These are phyloP conservation scores for Carpatolechia fugitivella DNA, from an alignment of 2,888 invertebrate genomes.

Conservation along the genomic window DNA sequence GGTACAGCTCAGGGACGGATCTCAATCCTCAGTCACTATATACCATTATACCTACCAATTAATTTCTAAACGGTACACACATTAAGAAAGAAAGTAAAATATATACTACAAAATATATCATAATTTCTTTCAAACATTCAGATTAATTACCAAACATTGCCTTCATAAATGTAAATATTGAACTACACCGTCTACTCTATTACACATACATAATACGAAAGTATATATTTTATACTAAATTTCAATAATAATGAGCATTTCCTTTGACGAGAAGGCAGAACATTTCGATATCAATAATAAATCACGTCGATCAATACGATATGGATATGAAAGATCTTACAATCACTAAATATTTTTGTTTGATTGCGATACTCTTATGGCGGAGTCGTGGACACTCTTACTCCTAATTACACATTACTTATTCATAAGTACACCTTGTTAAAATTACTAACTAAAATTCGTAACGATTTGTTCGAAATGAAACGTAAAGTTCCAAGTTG, in stretches of 20 bases:
- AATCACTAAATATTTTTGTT: slow-evolving; percentile 26
- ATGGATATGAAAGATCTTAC: slow-evolving; percentile 17
- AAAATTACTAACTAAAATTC: slow-evolving; percentile 58
- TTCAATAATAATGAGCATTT: slow-evolving; percentile 53
- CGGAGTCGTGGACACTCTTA: slow-evolving; percentile 55
- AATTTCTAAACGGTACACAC: slow-evolving; percentile 27
- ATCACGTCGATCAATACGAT: slow-evolving; percentile 11
- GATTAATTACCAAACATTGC: slow-evolving; percentile 24
- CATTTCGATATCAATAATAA: slow-evolving; percentile 36
- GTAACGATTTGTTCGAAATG: slow-evolving; percentile 56
- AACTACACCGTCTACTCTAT: slow-evolving; percentile 26
- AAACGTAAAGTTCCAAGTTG: slow-evolving; percentile 45
- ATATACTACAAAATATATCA: slow-evolving; percentile 38
- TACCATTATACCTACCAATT: slow-evolving; percentile 28
- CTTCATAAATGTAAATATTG: slow-evolving; percentile 23
- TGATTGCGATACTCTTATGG: slow-evolving; percentile 65
- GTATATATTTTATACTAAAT: slow-evolving; percentile 39
- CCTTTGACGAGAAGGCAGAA: slow-evolving; percentile 49
- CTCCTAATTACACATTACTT: slow-evolving; percentile 19
- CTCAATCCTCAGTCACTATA: slow-evolving; percentile 40
- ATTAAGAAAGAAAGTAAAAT: slow-evolving; percentile 36
- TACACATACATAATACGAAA: slow-evolving; percentile 24
- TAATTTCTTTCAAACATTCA: slow-evolving; percentile 29
- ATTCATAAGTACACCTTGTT: slow-evolving; percentile 47
- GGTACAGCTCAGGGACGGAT: slow-evolving; percentile 41